Conservation (phyloP, 1,140 invertebrate species). For the Ips nitidus region DNA sequence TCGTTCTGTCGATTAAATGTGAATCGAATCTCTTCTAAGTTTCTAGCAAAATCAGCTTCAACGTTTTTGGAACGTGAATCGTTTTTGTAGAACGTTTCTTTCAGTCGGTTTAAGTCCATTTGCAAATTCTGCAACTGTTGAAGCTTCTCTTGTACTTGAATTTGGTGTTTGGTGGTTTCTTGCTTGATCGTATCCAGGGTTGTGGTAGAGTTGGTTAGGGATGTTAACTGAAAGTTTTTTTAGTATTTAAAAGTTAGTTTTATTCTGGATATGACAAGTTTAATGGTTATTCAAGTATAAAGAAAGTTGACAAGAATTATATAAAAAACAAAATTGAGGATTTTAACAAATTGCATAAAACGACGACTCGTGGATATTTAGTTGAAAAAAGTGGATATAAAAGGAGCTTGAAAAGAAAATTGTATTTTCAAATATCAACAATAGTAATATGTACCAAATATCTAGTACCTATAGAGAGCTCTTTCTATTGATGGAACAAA, state of each 20-base stretch:
- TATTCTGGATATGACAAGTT: neutral
- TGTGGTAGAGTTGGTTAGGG: neutral
- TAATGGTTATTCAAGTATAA: too few relatives aligned
- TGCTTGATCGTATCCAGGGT: constrained; percentile 5
- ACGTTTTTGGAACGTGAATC: constrained; percentile 58
- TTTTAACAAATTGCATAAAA: too few relatives aligned
- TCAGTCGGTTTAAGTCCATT: constrained; percentile 59
- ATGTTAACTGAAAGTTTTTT: constrained; percentile 11
- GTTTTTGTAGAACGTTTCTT: constrained; percentile 59
- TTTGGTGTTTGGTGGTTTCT: constrained; percentile 15
- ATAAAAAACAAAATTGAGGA: too few relatives aligned
- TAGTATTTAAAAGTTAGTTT: neutral
- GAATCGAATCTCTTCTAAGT: constrained; percentile 66
- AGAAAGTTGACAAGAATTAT: too few relatives aligned
- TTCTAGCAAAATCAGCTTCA: constrained; percentile 59
- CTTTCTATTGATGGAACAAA: too few relatives aligned
- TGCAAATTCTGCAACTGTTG: constrained; percentile 52
- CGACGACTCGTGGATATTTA: too few relatives aligned
- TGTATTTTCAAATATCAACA: too few relatives aligned
- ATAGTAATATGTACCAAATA: too few relatives aligned
- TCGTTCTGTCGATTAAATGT: constrained; percentile 50
- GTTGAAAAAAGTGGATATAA: too few relatives aligned
- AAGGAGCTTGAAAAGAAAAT: too few relatives aligned
- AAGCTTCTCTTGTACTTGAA: constrained; percentile 22
- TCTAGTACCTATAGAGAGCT: too few relatives aligned